Evolutionary conservation across 1,140 invertebrate genomes (phyloP), one percentile per base, ranked within the genome.

Genomic region (Drosophila eugracilis): DNA sequence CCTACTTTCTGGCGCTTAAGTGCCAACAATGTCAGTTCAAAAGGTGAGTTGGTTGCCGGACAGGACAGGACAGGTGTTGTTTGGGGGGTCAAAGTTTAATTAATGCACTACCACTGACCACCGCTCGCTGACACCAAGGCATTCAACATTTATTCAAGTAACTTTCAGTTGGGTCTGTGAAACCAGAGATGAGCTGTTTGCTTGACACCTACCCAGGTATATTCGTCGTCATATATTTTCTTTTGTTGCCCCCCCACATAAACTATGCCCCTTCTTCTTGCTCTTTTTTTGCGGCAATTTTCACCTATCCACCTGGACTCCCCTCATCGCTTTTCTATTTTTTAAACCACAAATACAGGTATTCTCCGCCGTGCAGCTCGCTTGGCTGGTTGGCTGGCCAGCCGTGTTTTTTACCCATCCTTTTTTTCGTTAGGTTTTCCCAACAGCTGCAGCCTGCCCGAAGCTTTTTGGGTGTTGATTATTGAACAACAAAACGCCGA

Each of bases 331-430:
- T 42, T 14, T 26, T 24, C 42, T 37, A 39, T 69, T 73, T 80
- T 75, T 83, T 66, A 65, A 71, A 77, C 77, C 79, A 66, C 77
- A 83, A 83, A 77, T 77, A 53, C 70, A 42, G 54, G 63, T 41
- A 75, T 62, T 44, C 71, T 58, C 48, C 48, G 65, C 66, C 54
- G 24, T n/a, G n/a, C n/a, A n/a, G n/a, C n/a, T n/a, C n/a, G n/a
- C n/a, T n/a, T n/a, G n/a, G n/a, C n/a, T n/a, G n/a, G n/a, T n/a
- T n/a, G n/a, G n/a, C n/a, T 36, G 21, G 49, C 21, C 24, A n/a
- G 14, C 30, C 37, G 50, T 36, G 28, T 45, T 62, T 47, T 39
- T 47, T 14, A 1, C 4, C 12, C 15, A 0, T 5, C 26, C n/a
- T 17, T 62, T 42, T 17, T 44, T 14, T 10, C 17, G 4, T 48